Base-by-base conservation (phyloP, 1,140 invertebrate genomes). In the Caenorhabditis brenneri region DNA sequence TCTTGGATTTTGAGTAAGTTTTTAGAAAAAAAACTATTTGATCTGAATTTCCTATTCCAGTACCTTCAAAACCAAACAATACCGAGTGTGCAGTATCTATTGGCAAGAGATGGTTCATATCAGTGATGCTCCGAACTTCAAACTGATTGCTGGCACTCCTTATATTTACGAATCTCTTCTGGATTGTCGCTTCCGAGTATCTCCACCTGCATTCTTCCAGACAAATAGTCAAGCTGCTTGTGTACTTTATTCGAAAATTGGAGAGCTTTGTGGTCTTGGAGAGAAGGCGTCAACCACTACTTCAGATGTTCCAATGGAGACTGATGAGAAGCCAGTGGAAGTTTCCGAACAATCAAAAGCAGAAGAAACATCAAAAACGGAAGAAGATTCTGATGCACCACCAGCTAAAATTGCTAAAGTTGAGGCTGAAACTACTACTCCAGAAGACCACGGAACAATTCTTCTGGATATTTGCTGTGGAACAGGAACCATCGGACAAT, bases 401-500 rank as follows among this genome's bases (percentile, higher is more conserved):
- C 3, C 31, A 5, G 4, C 58, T 33, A 19, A 33, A n/a, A 51
- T 51, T 4, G 12, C 48, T 3, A 51, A n/a, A 51, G 19, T 51
- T 3, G 29, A 65, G 15, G 2, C 58, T 7, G 6, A 49, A 22
- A 4, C 42, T 49, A 22, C 48, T 36, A 9, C 36, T 4, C 10
- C 55, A 36, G 69, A 79, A 49, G 69, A 79, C n/a, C 39, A 27
- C 9, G 48, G 46, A n/a, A 83, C 79, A n/a, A 65, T 88, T 19
- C 85, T 90, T 24, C 51, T 99, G 2, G 97, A 99, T 91, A 94
- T 99, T 82, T 99, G 97, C 90, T 99, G 97, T 91, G 97, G 97
- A 7, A 98, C 96, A 9, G 97, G 97, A 19, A 97, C 96, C 5
- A 98, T 99, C 89, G 97, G 97, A 0, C 91, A 98, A 1, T 95